Evolutionary conservation across 2,113 vertebrate genomes (phyloP).

Genomic region (Rousettus leschenaultii): DNA sequence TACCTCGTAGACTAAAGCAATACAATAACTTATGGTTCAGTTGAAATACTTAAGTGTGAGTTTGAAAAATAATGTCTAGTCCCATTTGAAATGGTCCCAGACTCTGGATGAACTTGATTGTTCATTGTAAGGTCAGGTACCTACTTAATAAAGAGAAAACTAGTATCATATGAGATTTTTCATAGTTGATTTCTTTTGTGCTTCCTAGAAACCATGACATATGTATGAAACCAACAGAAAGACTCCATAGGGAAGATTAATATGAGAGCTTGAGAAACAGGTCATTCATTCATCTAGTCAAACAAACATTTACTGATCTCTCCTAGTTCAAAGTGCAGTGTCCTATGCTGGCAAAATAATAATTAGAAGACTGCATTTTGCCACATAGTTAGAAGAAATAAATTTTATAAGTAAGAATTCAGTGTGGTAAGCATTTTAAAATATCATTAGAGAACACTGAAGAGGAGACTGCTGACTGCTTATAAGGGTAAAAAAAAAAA

Average conservation of each 20-base stretch:
- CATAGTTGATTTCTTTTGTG: neutral
- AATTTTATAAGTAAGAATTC: neutral
- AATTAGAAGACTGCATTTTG: neutral
- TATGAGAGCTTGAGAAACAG: neutral
- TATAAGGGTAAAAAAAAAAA: neutral
- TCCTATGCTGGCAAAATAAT: neutral
- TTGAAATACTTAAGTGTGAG: constrained; percentile 13
- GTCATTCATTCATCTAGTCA: neutral
- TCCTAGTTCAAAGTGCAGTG: neutral
- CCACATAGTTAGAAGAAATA: neutral
- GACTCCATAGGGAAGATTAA: neutral
- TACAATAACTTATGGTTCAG: constrained; percentile 18
- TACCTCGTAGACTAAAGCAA: constrained; percentile 10
- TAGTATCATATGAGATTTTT: neutral
- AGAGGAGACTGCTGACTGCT: neutral
- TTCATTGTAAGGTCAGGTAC: neutral
- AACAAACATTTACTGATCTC: neutral
- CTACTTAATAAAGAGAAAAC: neutral
- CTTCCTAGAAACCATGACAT: neutral
- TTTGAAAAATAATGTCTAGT: constrained; percentile 15
- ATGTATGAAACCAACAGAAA: neutral
- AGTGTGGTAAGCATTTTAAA: neutral
- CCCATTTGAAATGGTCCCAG: constrained; percentile 11
- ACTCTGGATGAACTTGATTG: neutral
- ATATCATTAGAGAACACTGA: neutral